phyloP scores from a whole-genome alignment of 2,888 invertebrate genomes.

The Caenorhabditis virilis region DNA sequence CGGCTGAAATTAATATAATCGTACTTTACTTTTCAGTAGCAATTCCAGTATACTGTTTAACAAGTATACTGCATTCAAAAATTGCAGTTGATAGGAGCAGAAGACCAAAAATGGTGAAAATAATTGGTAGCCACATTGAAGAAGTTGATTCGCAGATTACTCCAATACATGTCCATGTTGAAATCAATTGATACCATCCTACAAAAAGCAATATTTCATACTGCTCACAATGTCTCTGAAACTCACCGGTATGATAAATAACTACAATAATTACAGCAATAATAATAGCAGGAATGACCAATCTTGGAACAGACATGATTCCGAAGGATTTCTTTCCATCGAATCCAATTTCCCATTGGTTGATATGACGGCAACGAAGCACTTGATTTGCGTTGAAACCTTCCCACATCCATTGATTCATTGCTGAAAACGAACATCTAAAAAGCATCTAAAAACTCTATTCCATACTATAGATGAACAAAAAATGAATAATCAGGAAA shows the following conservation, averaged over 20 bases:
- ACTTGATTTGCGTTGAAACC: conserved; percentile 39
- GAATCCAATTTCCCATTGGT: conserved; percentile 29
- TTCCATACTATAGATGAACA: conserved; percentile 14
- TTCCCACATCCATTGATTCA: conserved; percentile 33
- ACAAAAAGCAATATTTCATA: too few species aligned
- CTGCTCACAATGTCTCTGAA: too few species aligned
- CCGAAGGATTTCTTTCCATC: conserved; percentile 9
- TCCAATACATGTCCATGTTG: conserved; percentile 34
- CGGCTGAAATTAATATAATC: conserved; percentile 11
- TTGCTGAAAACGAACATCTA: conserved; percentile 13
- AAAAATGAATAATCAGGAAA: conserved; percentile 30
- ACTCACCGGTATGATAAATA: too few species aligned
- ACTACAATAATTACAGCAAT: conserved; percentile 8
- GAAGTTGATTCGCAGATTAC: conserved; percentile 28
- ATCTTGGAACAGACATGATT: conserved; percentile 19
- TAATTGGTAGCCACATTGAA: conserved; percentile 20
- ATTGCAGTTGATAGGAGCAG: conserved; percentile 18
- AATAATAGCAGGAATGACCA: conserved; percentile 7
- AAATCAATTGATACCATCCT: conserved; percentile 31
- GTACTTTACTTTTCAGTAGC: background rate
- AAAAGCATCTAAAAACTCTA: background rate
- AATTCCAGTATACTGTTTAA: conserved; percentile 7
- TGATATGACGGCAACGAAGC: conserved; percentile 27
- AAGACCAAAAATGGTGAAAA: conserved; percentile 14
- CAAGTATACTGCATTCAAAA: conserved; percentile 21